Percentiles rank a stretch among this genome's conserved stretches.
Evolutionary conservation across 2,888 invertebrate genomes (phyloP).

Genomic region (Holacanthella duospinosa): DNA sequence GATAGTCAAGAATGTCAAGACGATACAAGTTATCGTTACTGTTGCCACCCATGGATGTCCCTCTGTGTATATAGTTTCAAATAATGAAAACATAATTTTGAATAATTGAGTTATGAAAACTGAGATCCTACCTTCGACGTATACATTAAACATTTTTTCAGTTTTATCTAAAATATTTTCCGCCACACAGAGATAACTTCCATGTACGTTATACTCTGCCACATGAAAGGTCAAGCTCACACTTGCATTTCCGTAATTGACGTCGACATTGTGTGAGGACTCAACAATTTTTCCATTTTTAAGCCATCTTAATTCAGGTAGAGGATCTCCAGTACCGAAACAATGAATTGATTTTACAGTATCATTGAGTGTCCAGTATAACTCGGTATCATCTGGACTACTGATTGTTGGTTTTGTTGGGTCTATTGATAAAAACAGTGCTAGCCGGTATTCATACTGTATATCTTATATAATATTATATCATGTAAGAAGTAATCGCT

Average conservation of each 20-base stretch:
- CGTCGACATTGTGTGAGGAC: background rate
- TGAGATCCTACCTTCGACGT: slow-evolving; percentile 21
- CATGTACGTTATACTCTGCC: slow-evolving; percentile 26
- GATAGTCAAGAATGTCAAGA: slow-evolving; percentile 18
- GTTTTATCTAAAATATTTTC: slow-evolving; percentile 24
- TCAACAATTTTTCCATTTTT: slow-evolving; percentile 6
- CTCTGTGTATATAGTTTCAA: background rate
- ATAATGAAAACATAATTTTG: background rate
- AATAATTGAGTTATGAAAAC: background rate
- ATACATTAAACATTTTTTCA: slow-evolving; percentile 20
- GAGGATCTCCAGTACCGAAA: slow-evolving; percentile 15
- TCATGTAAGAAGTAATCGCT: background rate
- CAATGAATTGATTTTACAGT: slow-evolving; percentile 19
- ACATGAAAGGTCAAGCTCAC: slow-evolving; percentile 18
- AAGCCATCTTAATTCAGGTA: slow-evolving; percentile 19
- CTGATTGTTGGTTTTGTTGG: slow-evolving; percentile 20
- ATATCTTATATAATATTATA: background rate
- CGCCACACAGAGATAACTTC: slow-evolving; percentile 19
- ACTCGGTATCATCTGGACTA: background rate
- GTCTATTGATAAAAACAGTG: slow-evolving; percentile 15
- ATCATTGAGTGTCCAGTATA: slow-evolving; percentile 23
- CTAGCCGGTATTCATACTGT: too few relatives aligned
- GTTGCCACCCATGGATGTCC: slow-evolving; percentile 8
- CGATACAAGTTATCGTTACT: slow-evolving; percentile 3
- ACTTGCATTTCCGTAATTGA: background rate